phyloP scores from a whole-genome alignment of 2,797 vertebrate genomes.

The Tokudaia tokunoshimensis region DNA sequence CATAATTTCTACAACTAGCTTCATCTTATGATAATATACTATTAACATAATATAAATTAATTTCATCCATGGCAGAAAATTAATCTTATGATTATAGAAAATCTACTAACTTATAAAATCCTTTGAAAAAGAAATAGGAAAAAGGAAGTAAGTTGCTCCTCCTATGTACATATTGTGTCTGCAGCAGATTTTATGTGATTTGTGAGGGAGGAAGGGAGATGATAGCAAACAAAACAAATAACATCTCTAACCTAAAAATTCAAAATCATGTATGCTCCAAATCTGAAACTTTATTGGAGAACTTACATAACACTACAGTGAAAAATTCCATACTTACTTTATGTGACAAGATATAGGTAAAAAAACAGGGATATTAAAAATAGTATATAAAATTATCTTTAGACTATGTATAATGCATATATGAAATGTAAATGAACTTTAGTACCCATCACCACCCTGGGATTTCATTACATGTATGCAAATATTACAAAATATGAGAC shows the following conservation, averaged over 20 bases:
- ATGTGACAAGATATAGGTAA: background rate
- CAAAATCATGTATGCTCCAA: background rate
- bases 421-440: background rate
- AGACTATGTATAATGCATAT: background rate
- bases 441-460: no score
- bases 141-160: slow-evolving; percentile 38
- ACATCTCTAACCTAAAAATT: background rate
- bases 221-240: slow-evolving; percentile 11
- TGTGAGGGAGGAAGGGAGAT: background rate
- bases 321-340: background rate
- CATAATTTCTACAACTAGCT: slow-evolving; percentile 57
- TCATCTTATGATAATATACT: slow-evolving; percentile 30
- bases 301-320: background rate
- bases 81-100: slow-evolving; percentile 26
- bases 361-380: background rate
- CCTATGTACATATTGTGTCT: background rate
- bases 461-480: background rate
- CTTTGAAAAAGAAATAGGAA: background rate
- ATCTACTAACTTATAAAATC: slow-evolving; percentile 54
- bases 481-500: background rate
- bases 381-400: background rate
- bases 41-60: slow-evolving; percentile 46
- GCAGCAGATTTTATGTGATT: background rate
- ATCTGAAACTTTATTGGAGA: background rate
- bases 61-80: slow-evolving; percentile 63